Percentiles rank a stretch among this genome's conserved stretches.
phyloP scores from a whole-genome alignment of 1,140 invertebrate genomes.

The Sitophilus oryzae region DNA sequence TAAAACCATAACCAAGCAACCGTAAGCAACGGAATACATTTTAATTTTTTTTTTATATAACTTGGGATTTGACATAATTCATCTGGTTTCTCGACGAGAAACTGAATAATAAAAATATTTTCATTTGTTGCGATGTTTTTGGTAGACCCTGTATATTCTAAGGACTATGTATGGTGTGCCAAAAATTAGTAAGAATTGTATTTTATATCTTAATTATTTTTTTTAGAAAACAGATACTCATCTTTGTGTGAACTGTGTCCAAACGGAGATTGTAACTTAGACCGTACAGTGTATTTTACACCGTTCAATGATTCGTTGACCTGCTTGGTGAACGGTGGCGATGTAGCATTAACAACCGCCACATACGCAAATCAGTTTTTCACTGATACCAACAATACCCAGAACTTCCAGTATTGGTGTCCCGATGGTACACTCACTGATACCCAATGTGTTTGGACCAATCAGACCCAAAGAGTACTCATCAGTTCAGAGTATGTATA shows the following conservation, averaged over 20 bases:
- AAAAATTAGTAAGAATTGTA: constrained; percentile 11
- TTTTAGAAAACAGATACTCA: constrained; percentile 48
- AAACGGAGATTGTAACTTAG: constrained; percentile 21
- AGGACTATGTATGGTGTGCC: too few species aligned
- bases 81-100: too few species aligned
- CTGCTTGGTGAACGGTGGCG: constrained; percentile 49
- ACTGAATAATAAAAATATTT: too few species aligned
- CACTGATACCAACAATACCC: constrained; percentile 15
- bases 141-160: too few species aligned
- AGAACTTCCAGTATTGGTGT: constrained; percentile 50
- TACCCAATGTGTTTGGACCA: constrained; percentile 53
- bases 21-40: too few species aligned
- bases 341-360: constrained; percentile 51
- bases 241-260: constrained; percentile 50
- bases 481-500: constrained; percentile 51
- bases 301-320: constrained; percentile 44
- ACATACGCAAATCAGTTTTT: constrained; percentile 38
- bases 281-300: constrained; percentile 9
- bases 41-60: too few species aligned
- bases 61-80: too few species aligned
- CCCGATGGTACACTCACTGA: constrained; percentile 51
- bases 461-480: constrained; percentile 53
- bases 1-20: too few species aligned
- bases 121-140: too few species aligned
- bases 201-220: constrained; percentile 16